Percentiles rank a stretch among this genome's conserved stretches.
These are phyloP conservation scores for Apistogramma diplotaenia DNA, from an alignment of 2,113 vertebrate genomes.

Conservation along the genomic window DNA sequence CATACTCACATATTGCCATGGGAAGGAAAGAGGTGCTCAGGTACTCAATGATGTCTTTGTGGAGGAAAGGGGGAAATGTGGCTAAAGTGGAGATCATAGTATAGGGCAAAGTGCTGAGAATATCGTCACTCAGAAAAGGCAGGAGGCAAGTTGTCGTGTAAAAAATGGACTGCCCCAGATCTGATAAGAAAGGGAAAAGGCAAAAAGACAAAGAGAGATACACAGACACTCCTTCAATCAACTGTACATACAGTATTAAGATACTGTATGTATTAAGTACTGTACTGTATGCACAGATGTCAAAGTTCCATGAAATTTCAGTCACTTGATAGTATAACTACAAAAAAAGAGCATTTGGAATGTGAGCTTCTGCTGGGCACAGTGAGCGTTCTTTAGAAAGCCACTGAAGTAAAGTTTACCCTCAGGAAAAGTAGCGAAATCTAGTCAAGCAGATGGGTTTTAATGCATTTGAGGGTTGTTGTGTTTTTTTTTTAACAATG, in stretches of 20 bases:
- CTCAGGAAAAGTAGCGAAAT: conserved; percentile 47
- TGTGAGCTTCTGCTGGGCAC: conserved; percentile 26
- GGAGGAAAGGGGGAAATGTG: conserved; percentile 98
- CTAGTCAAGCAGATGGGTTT: conserved; percentile 49
- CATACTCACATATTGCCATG: conserved; percentile 98
- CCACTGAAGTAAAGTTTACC: conserved; percentile 37
- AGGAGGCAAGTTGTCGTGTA: conserved; percentile 98
- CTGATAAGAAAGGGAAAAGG: conserved; percentile 77
- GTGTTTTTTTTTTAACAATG: conserved; percentile 49
- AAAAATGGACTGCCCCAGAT: conserved; percentile 99
- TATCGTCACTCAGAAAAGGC: conserved; percentile 98
- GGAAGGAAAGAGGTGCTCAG: conserved; percentile 99
- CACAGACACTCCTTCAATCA: conserved; percentile 73
- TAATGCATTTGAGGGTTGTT: conserved; percentile 59
- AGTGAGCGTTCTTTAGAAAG: conserved; percentile 51
- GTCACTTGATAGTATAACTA: conserved; percentile 21
- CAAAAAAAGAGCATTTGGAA: conserved; percentile 11
- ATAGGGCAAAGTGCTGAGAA: conserved; percentile 99
- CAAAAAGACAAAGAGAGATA: conserved; percentile 73
- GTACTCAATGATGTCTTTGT: conserved; percentile 99
- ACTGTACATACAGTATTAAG: conserved; percentile 59
- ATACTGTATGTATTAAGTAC: conserved; percentile 71
- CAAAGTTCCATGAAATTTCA: conserved; percentile 20
- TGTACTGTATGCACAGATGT: conserved; percentile 38
- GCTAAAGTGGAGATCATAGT: conserved; percentile 99